These are phyloP conservation scores for Strix uralensis DNA, from an alignment of 2,113 vertebrate species.

Conservation along the genomic window DNA sequence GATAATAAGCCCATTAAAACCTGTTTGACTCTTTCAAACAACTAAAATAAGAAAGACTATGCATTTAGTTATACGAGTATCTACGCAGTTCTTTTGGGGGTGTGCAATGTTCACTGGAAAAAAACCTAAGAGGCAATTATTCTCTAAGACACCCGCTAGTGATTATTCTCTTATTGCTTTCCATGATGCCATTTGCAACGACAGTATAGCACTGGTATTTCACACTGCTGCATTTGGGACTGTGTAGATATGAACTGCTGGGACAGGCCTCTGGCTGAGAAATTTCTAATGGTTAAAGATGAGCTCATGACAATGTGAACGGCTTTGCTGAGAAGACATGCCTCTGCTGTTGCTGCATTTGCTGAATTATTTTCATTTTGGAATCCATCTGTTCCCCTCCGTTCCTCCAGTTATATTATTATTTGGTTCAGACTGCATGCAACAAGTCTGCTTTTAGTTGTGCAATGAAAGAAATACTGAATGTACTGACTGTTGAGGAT, in stretches of 20 bases:
- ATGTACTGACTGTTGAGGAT: neutral
- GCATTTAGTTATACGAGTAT: neutral
- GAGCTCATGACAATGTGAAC: neutral
- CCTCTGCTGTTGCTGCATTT: neutral
- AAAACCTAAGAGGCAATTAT: neutral
- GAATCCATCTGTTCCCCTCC: neutral
- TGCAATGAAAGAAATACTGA: neutral
- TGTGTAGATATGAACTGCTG: neutral
- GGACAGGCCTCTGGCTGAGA: neutral
- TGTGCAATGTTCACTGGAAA: neutral
- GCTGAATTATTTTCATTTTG: neutral
- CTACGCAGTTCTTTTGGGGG: neutral
- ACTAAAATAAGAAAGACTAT: neutral
- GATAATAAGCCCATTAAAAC: neutral
- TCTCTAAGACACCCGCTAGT: neutral
- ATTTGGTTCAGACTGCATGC: neutral
- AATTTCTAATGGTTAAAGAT: neutral
- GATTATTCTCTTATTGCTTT: neutral
- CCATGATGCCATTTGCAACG: neutral
- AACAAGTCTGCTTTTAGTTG: neutral
- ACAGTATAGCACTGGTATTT: neutral
- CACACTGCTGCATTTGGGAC: neutral
- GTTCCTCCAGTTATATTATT: neutral
- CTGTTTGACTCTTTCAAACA: neutral
- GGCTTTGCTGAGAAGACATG: neutral